Conservation (phyloP, 2,888 invertebrate genomes). For the Mesoligia furuncula region DNA sequence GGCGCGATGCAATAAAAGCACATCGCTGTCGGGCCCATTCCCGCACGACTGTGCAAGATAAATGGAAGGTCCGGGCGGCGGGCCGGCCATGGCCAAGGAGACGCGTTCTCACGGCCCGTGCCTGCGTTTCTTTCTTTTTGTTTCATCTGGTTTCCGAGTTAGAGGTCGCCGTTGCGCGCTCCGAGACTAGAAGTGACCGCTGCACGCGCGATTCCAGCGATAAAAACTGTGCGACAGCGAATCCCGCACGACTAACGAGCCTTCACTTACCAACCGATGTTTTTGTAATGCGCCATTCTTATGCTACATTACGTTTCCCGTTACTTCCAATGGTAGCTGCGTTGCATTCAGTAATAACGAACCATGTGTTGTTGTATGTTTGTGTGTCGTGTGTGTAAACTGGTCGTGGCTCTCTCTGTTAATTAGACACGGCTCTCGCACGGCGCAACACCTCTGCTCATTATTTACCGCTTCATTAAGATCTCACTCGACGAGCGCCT, state of each 20-base stretch:
- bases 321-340: slow-evolving; percentile 69
- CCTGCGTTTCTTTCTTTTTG: slow-evolving; percentile 86
- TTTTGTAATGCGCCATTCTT: slow-evolving; percentile 73
- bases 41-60: slow-evolving; percentile 90
- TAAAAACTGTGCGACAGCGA: slow-evolving; percentile 84
- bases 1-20: slow-evolving; percentile 89
- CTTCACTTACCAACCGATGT: slow-evolving; percentile 76
- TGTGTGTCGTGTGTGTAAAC: slow-evolving; percentile 74
- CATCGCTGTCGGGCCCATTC: slow-evolving; percentile 87
- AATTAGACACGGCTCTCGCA: slow-evolving; percentile 87
- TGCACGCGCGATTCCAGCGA: slow-evolving; percentile 83
- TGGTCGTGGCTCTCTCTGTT: slow-evolving; percentile 80
- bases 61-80: slow-evolving; percentile 84
- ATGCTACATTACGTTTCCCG: slow-evolving; percentile 72
- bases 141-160: slow-evolving; percentile 87
- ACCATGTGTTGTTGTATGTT: slow-evolving; percentile 68
- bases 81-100: slow-evolving; percentile 81
- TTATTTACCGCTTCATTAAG: slow-evolving; percentile 90
- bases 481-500: slow-evolving; percentile 86
- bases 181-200: slow-evolving; percentile 85
- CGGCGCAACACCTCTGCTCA: slow-evolving; percentile 87
- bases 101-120: slow-evolving; percentile 90
- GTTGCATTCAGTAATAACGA: slow-evolving; percentile 73
- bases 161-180: slow-evolving; percentile 85
- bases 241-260: slow-evolving; percentile 79